A percentile compares a stretch with the other conserved stretches of the same genome.
Evolutionary conservation across 2,797 vertebrate species (phyloP).

Genomic region (Gorsachius magnificus): DNA sequence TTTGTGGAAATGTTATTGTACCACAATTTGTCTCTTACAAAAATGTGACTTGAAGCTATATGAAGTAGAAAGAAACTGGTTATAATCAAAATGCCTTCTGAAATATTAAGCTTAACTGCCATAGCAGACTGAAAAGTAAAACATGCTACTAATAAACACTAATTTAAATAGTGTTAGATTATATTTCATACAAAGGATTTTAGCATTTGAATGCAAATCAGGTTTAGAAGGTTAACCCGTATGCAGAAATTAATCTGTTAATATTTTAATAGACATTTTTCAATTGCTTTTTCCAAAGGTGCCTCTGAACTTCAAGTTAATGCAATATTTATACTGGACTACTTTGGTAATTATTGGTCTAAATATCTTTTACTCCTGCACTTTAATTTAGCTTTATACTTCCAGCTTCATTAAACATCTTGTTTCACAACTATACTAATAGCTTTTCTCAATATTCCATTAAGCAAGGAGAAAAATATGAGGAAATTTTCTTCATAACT

Average conservation of each 20-base stretch:
- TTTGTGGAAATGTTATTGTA: not conserved
- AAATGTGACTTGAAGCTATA: not conserved
- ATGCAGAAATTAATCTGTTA: slow-evolving; percentile 18
- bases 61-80: not conserved
- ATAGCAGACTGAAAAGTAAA: slow-evolving; percentile 6
- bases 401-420: slow-evolving; percentile 49
- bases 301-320: slow-evolving; percentile 1
- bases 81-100: not conserved
- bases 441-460: slow-evolving; percentile 43
- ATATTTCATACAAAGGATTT: not conserved
- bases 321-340: slow-evolving; percentile 42
- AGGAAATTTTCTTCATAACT: slow-evolving; percentile 14
- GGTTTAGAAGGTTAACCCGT: not conserved
- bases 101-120: slow-evolving; percentile 17
- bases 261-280: slow-evolving; percentile 25
- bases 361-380: slow-evolving; percentile 8
- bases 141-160: not conserved
- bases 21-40: not conserved
- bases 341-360: slow-evolving; percentile 26
- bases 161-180: slow-evolving; percentile 22
- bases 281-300: not conserved
- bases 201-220: slow-evolving; percentile 12
- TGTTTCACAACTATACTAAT: slow-evolving; percentile 31
- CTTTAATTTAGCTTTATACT: slow-evolving; percentile 45
- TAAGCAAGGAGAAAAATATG: slow-evolving; percentile 32